phyloP scores from a whole-genome alignment of 2,113 vertebrate species.

The Zosterops japonicus region DNA sequence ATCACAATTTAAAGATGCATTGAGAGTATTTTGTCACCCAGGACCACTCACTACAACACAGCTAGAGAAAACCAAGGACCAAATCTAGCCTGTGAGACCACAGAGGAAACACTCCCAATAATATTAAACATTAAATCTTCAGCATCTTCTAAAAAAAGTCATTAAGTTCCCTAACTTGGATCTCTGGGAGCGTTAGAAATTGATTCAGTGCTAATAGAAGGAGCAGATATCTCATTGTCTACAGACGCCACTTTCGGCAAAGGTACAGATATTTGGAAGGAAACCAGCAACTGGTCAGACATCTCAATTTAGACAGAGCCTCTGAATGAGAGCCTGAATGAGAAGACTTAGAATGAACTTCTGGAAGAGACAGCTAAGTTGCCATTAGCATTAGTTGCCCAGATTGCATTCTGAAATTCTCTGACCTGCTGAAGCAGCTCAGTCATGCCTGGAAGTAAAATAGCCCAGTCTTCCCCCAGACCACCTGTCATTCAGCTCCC shows the following conservation, averaged over 20 bases:
- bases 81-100: background rate
- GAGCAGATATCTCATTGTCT: background rate
- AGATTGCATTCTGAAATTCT: background rate
- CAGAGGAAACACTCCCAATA: background rate
- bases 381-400: background rate
- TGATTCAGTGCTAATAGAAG: background rate
- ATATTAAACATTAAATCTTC: background rate
- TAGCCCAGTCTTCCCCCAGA: background rate
- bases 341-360: background rate
- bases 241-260: accelerated
- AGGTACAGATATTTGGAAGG: background rate
- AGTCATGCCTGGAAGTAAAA: background rate
- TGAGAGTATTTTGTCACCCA: background rate
- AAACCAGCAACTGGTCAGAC: background rate
- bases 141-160: background rate
- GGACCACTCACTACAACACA: background rate
- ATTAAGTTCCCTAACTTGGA: background rate
- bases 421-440: background rate
- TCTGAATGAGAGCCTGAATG: background rate
- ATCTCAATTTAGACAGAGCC: background rate
- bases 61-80: background rate
- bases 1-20: background rate
- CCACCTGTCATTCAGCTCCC: background rate
- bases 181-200: background rate
- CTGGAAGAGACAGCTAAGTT: background rate